Conservation (phyloP, 2,113 vertebrate genomes). For the Trematocara marginatum region DNA sequence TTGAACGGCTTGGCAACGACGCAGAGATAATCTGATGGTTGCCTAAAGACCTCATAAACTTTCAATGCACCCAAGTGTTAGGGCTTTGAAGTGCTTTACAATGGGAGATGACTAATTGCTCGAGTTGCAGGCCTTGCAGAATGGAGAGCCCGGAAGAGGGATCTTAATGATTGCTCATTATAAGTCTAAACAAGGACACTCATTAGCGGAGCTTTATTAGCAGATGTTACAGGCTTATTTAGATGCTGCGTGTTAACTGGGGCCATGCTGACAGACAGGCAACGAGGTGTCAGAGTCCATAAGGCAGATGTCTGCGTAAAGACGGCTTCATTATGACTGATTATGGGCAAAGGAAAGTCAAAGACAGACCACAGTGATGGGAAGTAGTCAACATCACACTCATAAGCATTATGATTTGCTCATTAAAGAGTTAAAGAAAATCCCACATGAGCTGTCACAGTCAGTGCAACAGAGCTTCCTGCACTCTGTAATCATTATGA, state of each 20-base stretch:
- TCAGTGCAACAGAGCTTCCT: not conserved
- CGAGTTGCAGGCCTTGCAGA: constrained; percentile 21
- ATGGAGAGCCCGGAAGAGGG: constrained; percentile 27
- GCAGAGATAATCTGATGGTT: constrained; percentile 29
- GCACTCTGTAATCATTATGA: constrained; percentile 19
- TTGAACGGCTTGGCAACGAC: not conserved
- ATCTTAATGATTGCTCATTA: constrained; percentile 66
- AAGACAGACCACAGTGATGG: constrained; percentile 2
- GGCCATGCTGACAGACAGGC: constrained; percentile 37
- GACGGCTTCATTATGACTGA: constrained; percentile 30
- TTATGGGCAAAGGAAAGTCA: constrained; percentile 26
- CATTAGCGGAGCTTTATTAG: constrained; percentile 63
- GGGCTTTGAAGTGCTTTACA: constrained; percentile 47
- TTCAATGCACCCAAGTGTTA: constrained; percentile 31
- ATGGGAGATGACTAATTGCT: constrained; percentile 49
- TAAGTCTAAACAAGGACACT: constrained; percentile 63
- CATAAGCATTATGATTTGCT: not conserved
- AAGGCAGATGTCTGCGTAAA: constrained; percentile 27
- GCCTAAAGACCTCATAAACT: constrained; percentile 50
- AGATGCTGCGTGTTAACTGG: constrained; percentile 46
- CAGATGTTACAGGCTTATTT: constrained; percentile 66
- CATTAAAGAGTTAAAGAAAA: not conserved
- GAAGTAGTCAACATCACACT: not conserved
- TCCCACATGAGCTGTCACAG: not conserved
- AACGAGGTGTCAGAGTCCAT: constrained; percentile 34